phyloP scores from a whole-genome alignment of 2,888 invertebrate genomes.

The Mimas tiliae region DNA sequence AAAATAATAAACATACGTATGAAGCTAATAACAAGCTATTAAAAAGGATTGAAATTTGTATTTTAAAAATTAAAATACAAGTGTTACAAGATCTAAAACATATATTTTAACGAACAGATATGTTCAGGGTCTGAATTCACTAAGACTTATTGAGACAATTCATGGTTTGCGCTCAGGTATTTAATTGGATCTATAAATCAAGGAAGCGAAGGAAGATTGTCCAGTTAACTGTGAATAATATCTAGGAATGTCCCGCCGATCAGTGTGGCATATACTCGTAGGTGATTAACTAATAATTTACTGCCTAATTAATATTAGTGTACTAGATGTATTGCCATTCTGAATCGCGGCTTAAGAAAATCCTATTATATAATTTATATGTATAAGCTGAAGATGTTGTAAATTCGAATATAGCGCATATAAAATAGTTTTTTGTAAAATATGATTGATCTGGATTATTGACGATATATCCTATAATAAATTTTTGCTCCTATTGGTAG shows the following conservation, averaged over 20 bases:
- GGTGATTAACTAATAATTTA: conserved; percentile 21
- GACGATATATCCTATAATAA: too few species aligned
- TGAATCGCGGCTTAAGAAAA: neutral
- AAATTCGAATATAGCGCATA: too few species aligned
- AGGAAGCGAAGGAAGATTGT: conserved; percentile 56
- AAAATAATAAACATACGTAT: too few species aligned
- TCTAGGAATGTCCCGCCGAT: conserved; percentile 43
- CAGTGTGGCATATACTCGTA: conserved; percentile 3
- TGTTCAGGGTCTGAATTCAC: conserved; percentile 29
- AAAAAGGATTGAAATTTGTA: too few species aligned
- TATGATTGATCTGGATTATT: too few species aligned
- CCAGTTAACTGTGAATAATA: conserved; percentile 54
- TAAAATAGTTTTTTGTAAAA: too few species aligned
- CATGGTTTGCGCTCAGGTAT: conserved; percentile 68
- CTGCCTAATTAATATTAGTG: conserved; percentile 23
- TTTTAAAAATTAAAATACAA: too few species aligned
- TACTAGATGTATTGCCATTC: neutral
- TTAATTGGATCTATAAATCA: conserved; percentile 77
- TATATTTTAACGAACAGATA: conserved; percentile 1
- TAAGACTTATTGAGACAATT: conserved; percentile 54
- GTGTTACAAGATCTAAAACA: too few species aligned
- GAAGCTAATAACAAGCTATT: too few species aligned
- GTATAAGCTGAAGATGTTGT: neutral
- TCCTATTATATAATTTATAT: neutral
- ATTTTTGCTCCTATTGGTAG: too few species aligned